phyloP scores from a whole-genome alignment of 2,113 vertebrate genomes.

The Apodemus sylvaticus region DNA sequence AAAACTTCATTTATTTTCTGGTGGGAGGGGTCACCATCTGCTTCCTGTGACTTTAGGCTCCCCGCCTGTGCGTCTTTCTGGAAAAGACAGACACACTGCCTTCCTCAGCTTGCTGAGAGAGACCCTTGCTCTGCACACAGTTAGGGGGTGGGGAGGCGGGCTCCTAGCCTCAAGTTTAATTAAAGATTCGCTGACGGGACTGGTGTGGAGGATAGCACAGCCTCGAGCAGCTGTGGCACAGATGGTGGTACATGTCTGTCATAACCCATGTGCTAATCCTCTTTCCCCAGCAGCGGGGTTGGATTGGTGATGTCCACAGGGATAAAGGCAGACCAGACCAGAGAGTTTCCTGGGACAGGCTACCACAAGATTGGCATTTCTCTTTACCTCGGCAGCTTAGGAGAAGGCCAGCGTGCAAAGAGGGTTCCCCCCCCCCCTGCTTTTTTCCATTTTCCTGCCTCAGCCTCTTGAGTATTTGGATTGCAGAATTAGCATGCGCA shows the following conservation, averaged over 20 bases:
- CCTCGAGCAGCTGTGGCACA: not conserved
- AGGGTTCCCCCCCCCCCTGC: too few relatives aligned
- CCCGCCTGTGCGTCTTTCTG: not conserved
- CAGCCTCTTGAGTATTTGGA: not conserved
- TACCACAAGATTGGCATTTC: not conserved
- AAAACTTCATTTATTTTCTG: not conserved
- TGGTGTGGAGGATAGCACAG: not conserved
- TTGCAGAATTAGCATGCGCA: not conserved
- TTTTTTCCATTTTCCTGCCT: not conserved
- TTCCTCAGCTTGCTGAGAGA: not conserved
- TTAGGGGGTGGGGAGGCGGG: too few relatives aligned
- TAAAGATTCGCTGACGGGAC: not conserved
- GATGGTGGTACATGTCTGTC: not conserved
- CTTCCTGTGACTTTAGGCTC: not conserved
- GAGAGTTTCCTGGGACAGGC: not conserved
- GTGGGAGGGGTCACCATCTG: not conserved
- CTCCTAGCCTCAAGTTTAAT: not conserved
- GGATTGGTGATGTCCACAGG: not conserved
- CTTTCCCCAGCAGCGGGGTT: not conserved
- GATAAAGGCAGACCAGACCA: not conserved
- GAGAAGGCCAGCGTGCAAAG: fast-evolving
- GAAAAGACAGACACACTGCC: not conserved
- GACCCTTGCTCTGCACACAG: not conserved
- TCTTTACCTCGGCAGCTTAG: not conserved
- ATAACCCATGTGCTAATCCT: not conserved